Evolutionary conservation across 1,140 invertebrate genomes (phyloP), one percentile per base, ranked within the genome.

Genomic region (Drosophila grimshawi): DNA sequence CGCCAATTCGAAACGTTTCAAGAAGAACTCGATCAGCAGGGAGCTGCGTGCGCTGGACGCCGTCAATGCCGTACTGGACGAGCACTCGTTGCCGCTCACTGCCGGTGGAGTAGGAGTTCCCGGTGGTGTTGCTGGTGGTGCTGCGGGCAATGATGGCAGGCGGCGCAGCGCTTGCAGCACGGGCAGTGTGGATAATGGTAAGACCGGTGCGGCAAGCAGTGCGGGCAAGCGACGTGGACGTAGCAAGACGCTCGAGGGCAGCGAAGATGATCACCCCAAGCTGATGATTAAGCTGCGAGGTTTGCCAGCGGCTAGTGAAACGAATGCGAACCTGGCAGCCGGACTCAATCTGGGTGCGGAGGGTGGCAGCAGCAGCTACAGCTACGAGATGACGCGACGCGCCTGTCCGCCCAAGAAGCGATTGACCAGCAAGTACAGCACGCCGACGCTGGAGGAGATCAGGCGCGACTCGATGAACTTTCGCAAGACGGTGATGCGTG

Each of bases 391-490:
- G 95, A 95, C 90, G 2, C 78, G 90, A 27, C 68, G 93, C 94
- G 72, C 86, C 4, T 92, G 89, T 60, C 97, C 97, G 41, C 97
- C 97, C 3, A 97, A 97, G 92, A 97, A 97, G 78, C 94, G 96
- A 4, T 82, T 96, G 37, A 94, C 94, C 41, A 94, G 93, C 74
- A 94, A 95, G 64, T 93, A 93, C 45, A 94, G 93, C 29, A 95
- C 94, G 60, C 96, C 96, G 0, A 95, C 94, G 60, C 95, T 95
- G 80, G 96, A 96, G 90, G 96, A 97, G 72, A 92, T 97, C 4
- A 95, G 95, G 66, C 94, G 96, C 4, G 96, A 98, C 76, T 97
- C 95, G 73, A 97, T 98, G 96, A 97, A 97, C 82, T 98, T 95
- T 91, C 94, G 97, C n/a, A 94, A 95, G 51, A 95, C 95, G 94